Evolutionary conservation across 2,113 vertebrate species (phyloP).

Genomic region (Seriola dumerili): DNA sequence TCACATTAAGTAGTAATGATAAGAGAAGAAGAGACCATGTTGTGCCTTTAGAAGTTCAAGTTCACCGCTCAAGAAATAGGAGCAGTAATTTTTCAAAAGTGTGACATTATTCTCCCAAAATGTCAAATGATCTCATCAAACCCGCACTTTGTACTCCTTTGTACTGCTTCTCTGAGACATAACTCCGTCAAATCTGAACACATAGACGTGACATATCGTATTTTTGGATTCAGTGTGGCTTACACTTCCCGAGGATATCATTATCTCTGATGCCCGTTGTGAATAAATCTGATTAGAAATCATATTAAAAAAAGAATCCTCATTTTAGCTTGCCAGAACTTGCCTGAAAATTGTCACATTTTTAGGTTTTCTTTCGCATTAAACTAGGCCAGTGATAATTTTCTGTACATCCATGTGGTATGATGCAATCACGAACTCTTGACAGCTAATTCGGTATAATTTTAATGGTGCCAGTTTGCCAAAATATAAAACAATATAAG

Average conservation of each 20-base stretch:
- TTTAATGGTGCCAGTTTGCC: neutral
- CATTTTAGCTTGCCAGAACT: neutral
- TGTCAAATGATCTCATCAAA: neutral
- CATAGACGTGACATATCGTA: neutral
- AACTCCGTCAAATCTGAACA: slow-evolving; percentile 5
- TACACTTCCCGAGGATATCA: neutral
- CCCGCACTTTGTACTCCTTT: neutral
- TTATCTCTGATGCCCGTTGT: slow-evolving; percentile 4
- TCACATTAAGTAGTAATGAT: slow-evolving; percentile 20
- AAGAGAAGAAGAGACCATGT: neutral
- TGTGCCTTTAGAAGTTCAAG: slow-evolving; percentile 1
- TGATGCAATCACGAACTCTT: neutral
- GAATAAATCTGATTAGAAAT: slow-evolving; percentile 1
- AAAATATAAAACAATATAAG: neutral
- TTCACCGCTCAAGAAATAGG: slow-evolving; percentile 11
- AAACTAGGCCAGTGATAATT: neutral
- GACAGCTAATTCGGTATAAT: neutral
- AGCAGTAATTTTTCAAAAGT: neutral
- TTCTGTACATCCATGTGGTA: neutral
- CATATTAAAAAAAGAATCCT: neutral
- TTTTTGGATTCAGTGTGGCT: slow-evolving; percentile 17
- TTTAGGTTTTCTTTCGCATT: neutral
- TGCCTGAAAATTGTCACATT: neutral
- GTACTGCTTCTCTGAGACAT: neutral
- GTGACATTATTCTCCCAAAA: neutral